These are phyloP conservation scores for Eptatretus burgeri DNA, from an alignment of 2,113 vertebrate species.

Conservation along the genomic window DNA sequence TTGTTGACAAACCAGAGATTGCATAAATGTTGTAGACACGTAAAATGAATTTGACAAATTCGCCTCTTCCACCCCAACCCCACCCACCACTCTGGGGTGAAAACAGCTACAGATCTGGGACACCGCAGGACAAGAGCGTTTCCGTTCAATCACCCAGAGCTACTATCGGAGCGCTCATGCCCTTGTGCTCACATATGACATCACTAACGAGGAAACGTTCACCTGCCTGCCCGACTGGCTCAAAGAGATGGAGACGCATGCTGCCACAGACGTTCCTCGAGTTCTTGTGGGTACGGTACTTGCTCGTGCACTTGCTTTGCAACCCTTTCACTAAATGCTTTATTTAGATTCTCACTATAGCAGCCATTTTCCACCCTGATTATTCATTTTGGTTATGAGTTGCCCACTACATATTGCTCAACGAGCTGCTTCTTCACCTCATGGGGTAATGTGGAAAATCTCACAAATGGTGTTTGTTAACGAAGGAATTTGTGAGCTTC, in stretches of 20 bases:
- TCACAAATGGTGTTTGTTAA: not conserved
- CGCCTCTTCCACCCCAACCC: not conserved
- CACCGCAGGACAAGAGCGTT: slow-evolving; percentile 83
- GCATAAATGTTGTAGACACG: too few relatives aligned
- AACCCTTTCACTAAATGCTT: not conserved
- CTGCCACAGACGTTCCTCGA: slow-evolving; percentile 88
- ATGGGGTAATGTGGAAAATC: not conserved
- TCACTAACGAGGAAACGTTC: slow-evolving; percentile 94
- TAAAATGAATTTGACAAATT: too few relatives aligned
- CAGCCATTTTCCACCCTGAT: not conserved
- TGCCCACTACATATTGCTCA: not conserved
- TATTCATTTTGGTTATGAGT: not conserved
- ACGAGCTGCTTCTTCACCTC: not conserved
- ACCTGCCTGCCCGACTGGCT: slow-evolving; percentile 94
- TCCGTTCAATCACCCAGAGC: slow-evolving; percentile 94
- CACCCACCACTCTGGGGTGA: not conserved
- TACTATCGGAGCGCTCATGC: slow-evolving; percentile 96
- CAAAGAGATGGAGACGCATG: slow-evolving; percentile 86
- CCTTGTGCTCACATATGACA: slow-evolving; percentile 87
- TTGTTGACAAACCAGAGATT: too few relatives aligned
- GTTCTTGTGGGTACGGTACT: slow-evolving; percentile 63
- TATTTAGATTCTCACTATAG: not conserved
- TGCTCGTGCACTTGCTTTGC: too few relatives aligned
- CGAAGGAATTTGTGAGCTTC: not conserved
- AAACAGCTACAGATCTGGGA: slow-evolving; percentile 94